Base-by-base conservation (phyloP, 2,113 vertebrate genomes). In the Arvicanthis niloticus region DNA sequence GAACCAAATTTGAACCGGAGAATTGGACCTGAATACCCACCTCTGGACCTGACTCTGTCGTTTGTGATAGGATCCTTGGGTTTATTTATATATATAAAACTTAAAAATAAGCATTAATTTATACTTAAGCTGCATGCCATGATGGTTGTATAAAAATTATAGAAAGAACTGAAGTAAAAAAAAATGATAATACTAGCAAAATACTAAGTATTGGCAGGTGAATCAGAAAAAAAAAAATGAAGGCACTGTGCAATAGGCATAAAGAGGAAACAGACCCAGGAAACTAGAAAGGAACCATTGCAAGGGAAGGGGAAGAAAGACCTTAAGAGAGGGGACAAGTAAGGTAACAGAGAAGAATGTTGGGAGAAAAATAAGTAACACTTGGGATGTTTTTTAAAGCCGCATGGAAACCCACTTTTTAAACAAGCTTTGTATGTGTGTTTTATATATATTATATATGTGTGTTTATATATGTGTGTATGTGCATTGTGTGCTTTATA, bases 181-280 rank as follows among this genome's bases (percentile, higher is more conserved):
- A 56, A 94, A 94, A 76, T 17, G 80, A 2, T n/a, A 86, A 56
- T 34, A 56, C 51, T 3, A 80, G 16, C 81, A 87, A 68, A 84
- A 80, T 11, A 65, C 10, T 76, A 19, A n/a, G 22, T 1, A 62
- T 9, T 37, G 91, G 58, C 1, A 95, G 13, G 31, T 24, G 78
- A 94, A 82, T 89, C 31, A 84, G 77, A n/a, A n/a, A 95, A 93
- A 73, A 88, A 62, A 60, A 96, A 95, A 73, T 29, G 1, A 37
- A 91, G 9, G 29, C 24, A 56, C n/a, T 75, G 75, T 62, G 68
- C 34, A 93, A 29, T 60, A 4, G 29, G 86, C 58, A 16, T n/a
- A 80, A 60, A 42, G n/a, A 62, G 2, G 16, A 48, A 77, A 31
- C 5, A 48, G 45, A 13, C 51, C 75, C 75, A 77, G 13, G 75